Base-by-base conservation (phyloP, 2,113 vertebrate genomes). In the Percina caprodes region DNA sequence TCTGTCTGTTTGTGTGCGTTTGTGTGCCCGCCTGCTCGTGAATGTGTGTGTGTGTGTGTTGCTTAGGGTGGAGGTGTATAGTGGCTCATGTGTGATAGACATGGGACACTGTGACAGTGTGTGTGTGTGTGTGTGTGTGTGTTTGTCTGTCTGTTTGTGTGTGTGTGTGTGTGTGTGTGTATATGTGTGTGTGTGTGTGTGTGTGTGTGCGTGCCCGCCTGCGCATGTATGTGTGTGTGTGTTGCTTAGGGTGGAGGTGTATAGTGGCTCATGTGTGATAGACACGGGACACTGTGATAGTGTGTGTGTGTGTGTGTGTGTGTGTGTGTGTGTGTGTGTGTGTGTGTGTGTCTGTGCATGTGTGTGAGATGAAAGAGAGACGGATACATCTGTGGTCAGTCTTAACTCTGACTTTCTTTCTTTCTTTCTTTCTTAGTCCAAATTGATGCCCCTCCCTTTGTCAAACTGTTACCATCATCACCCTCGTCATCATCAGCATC, bases 31-130 rank as follows among this genome's bases (percentile, higher is more conserved):
- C 30, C 2, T 30, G n/a, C n/a, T n/a, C n/a, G n/a, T n/a, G n/a
- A n/a, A n/a, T 21, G 59, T 6, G 33, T 21, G 18, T 14, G 15
- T 35, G 30, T 46, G n/a, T 46, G 62, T 46, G 42, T 33, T 7
- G 23, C 48, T 54, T 16, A 77, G 54, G 26, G 55, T 86, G 84
- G 74, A 79, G 76, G 68, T 82, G 70, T 65, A 65, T 69, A 21
- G 74, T 35, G 18, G 35, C 62, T 89, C 46, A 46, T 73, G 61
- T 60, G 66, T 74, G 58, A 76, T 62, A 62, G 65, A 87, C 62
- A 52, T 62, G 56, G 73, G 74, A 84, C 68, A 68, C 21, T 24
- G 39, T 35, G 30, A 10, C 19, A 9, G 71, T 16, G 63, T 11
- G 39, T 11, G 39, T 42, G 35, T 39, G 35, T 39, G 35, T 39